Evolutionary conservation across 2,888 invertebrate species (phyloP), one percentile per base, ranked within the genome.

Genomic region (Petrophora chlorosata): DNA sequence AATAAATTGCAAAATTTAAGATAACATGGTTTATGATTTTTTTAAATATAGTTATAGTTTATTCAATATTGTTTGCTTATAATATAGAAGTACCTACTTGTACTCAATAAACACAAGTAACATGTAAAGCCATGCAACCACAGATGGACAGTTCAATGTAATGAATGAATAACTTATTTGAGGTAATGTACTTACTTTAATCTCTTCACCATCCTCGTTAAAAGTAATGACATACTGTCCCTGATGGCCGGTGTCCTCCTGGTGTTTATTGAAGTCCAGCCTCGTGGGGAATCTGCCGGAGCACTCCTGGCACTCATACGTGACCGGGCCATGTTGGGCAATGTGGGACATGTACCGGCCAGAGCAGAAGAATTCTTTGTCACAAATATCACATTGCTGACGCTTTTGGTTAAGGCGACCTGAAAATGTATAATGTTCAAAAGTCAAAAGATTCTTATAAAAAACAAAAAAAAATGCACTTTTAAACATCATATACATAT

Each of bases 231-330:
- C 67, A 41, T 59, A 86, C 61, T 92, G 90, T 0, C 92, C 93
- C 5, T 57, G 63, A 64, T 94, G 94, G 79, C 0, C 79, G 76
- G 36, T 83, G 75, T 85, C 82, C 43, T 80, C 78, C 70, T 94
- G 94, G 77, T 95, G 95, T 9, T 86, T 65, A 12, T 79, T 79
- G 57, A 94, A 88, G 35, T 74, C 76, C 2, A 91, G 79, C 49
- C 91, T 85, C 1, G 88, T 90, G 5, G 83, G 69, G 70, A 91
- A 93, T 19, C 77, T 70, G 17, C 76, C 74, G 7, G 77, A 73
- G 65, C 94, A 94, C 44, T 85, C 76, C 0, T 56, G 73, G 74
- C 94, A 95, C 63, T 92, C 92, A 71, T 92, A 94, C 39, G 84
- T 80, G 9, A 92, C 90, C 9, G 91, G 91, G 47, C 93, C 93